These are phyloP conservation scores for Sylvicola fuscatus DNA, from an alignment of 2,888 invertebrate genomes.

Conservation along the genomic window DNA sequence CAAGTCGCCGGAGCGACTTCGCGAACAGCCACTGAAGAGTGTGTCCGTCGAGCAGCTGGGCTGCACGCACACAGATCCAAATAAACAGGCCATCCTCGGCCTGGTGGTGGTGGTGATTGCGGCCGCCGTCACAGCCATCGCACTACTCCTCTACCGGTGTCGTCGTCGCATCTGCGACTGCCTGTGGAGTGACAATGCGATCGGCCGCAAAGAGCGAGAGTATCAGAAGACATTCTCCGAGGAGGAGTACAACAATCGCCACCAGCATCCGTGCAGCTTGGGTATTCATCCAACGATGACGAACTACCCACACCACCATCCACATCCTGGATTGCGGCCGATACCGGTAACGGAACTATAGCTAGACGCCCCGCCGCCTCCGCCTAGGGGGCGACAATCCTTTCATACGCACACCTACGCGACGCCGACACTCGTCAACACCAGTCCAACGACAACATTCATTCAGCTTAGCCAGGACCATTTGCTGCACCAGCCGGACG, in stretches of 20 bases:
- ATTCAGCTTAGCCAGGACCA: slow-evolving; percentile 25
- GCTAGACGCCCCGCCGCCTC: slow-evolving; percentile 80
- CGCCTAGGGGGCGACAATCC: slow-evolving; percentile 31
- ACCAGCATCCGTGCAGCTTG: slow-evolving; percentile 18
- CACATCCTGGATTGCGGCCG: slow-evolving; percentile 33
- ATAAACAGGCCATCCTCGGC: slow-evolving; percentile 51
- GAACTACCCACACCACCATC: slow-evolving; percentile 10
- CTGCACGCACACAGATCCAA: slow-evolving; percentile 56
- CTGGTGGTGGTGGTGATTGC: slow-evolving; percentile 54
- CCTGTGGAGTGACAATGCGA: slow-evolving; percentile 29
- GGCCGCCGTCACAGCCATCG: slow-evolving; percentile 46
- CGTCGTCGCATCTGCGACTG: slow-evolving; percentile 59
- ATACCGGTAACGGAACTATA: slow-evolving; percentile 86
- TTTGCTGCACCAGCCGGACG: slow-evolving; percentile 14
- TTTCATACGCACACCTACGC: too few relatives aligned
- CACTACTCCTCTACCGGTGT: slow-evolving; percentile 56
- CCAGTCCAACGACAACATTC: slow-evolving; percentile 15
- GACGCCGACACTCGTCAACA: too few relatives aligned
- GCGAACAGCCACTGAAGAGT: slow-evolving; percentile 43
- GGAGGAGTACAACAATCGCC: slow-evolving; percentile 47
- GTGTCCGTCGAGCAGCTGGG: slow-evolving; percentile 59
- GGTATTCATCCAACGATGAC: slow-evolving; percentile 16
- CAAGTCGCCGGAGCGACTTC: slow-evolving; percentile 46
- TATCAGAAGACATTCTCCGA: slow-evolving; percentile 80
- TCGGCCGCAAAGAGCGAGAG: slow-evolving; percentile 57